These are phyloP conservation scores for Amiota communis DNA, from an alignment of 2,888 invertebrate genomes.

Conservation along the genomic window DNA sequence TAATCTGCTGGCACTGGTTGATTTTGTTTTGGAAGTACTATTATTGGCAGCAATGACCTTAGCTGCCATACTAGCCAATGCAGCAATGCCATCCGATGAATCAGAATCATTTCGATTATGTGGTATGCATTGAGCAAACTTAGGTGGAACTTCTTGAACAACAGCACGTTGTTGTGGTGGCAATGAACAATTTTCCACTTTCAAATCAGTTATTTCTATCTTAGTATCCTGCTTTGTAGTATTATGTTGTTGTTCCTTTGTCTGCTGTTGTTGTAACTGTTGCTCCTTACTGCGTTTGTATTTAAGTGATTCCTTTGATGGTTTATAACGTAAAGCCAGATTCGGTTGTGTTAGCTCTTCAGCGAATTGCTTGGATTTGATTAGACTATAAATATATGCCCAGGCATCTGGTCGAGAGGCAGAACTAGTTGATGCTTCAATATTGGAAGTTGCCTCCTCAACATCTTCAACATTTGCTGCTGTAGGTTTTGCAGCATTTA, in stretches of 20 bases:
- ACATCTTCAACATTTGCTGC: not conserved
- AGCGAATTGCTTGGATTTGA: slow-evolving; percentile 33
- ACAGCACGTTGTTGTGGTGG: slow-evolving; percentile 58
- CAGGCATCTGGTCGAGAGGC: slow-evolving; percentile 33
- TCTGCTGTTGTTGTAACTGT: not conserved
- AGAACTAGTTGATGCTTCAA: not conserved
- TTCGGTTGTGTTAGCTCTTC: slow-evolving; percentile 27
- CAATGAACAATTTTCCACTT: slow-evolving; percentile 49
- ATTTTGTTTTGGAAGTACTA: not conserved
- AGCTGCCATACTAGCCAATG: slow-evolving; percentile 7
- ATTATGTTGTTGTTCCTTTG: not conserved
- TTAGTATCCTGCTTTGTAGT: slow-evolving; percentile 10
- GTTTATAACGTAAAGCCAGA: slow-evolving; percentile 56
- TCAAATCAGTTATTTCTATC: slow-evolving; percentile 35
- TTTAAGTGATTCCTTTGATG: slow-evolving; percentile 55
- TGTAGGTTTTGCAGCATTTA: not conserved
- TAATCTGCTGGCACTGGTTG: not conserved
- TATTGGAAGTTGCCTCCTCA: not conserved
- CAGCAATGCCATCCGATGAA: slow-evolving; percentile 33
- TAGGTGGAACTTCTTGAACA: slow-evolving; percentile 54
- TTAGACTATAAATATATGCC: slow-evolving; percentile 44
- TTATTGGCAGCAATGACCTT: not conserved
- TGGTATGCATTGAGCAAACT: slow-evolving; percentile 49
- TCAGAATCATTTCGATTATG: slow-evolving; percentile 43
- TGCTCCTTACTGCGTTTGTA: slow-evolving; percentile 41